A percentile compares a stretch with the other conserved stretches of the same genome.
phyloP scores from a whole-genome alignment of 35 echinoderm and acorn worm genomes.

The Ptychodera flava region DNA sequence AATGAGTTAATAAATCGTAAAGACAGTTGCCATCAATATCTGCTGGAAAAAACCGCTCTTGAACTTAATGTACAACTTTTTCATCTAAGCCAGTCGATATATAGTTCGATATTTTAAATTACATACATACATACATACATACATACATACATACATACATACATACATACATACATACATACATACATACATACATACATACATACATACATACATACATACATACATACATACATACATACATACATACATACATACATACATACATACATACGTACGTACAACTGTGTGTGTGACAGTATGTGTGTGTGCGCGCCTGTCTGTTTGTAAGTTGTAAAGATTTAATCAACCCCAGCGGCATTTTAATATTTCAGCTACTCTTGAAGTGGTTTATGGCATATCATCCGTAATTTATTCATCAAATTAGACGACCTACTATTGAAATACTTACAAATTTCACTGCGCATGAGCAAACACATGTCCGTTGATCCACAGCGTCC shows the following conservation, averaged over 20 bases:
- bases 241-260: neutral
- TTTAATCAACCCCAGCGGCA: neutral
- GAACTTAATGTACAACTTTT: neutral
- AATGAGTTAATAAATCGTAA: too few species aligned
- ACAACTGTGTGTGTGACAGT: neutral
- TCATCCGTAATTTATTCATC: neutral
- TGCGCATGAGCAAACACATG: too few species aligned
- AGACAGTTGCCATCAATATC: too few species aligned
- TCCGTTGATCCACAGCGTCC: too few species aligned
- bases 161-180: neutral
- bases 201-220: constrained; percentile 2
- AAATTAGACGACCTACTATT: neutral
- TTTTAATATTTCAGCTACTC: neutral
- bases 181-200: neutral
- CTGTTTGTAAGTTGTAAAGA: too few species aligned
- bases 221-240: constrained; percentile 2
- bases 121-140: neutral
- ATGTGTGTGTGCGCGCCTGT: neutral
- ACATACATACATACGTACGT: constrained; percentile 1
- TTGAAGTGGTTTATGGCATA: neutral
- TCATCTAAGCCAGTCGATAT: too few species aligned
- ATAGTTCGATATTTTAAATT: too few species aligned
- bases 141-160: neutral
- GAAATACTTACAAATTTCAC: too few species aligned
- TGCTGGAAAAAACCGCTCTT: too few species aligned